These are phyloP conservation scores for Spicauda simplicius DNA, from an alignment of 2,888 invertebrate species.

Conservation along the genomic window DNA sequence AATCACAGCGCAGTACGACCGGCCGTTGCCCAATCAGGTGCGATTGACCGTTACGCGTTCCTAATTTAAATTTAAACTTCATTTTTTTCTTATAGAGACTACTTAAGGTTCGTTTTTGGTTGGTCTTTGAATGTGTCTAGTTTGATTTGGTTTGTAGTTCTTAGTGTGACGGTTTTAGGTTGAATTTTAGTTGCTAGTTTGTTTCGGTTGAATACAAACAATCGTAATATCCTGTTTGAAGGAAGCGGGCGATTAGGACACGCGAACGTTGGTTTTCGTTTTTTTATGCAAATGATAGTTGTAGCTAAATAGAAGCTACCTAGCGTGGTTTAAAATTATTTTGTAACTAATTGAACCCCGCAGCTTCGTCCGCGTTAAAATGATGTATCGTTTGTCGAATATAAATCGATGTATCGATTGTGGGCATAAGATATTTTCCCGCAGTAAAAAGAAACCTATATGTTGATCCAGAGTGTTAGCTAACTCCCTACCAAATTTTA, in stretches of 20 bases:
- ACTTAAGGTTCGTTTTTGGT: background rate
- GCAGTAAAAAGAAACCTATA: too few relatives aligned
- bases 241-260: conserved; percentile 4
- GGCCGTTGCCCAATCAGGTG: conserved; percentile 44
- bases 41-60: conserved; percentile 34
- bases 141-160: background rate
- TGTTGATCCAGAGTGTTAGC: too few relatives aligned
- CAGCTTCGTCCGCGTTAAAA: too few relatives aligned
- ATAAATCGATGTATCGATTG: too few relatives aligned
- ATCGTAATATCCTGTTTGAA: background rate
- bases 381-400: too few relatives aligned
- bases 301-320: too few relatives aligned
- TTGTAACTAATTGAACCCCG: too few relatives aligned
- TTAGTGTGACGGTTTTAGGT: background rate
- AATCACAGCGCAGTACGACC: conserved; percentile 25
- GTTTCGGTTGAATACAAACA: too few relatives aligned
- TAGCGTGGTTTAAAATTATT: too few relatives aligned
- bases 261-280: background rate
- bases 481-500: too few relatives aligned
- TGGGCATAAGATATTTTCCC: too few relatives aligned
- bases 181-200: background rate
- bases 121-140: background rate
- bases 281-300: too few relatives aligned
- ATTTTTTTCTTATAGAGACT: background rate
- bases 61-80: conserved; percentile 1